Base-by-base conservation (phyloP, 2,113 vertebrate species). In the Vimba vimba region DNA sequence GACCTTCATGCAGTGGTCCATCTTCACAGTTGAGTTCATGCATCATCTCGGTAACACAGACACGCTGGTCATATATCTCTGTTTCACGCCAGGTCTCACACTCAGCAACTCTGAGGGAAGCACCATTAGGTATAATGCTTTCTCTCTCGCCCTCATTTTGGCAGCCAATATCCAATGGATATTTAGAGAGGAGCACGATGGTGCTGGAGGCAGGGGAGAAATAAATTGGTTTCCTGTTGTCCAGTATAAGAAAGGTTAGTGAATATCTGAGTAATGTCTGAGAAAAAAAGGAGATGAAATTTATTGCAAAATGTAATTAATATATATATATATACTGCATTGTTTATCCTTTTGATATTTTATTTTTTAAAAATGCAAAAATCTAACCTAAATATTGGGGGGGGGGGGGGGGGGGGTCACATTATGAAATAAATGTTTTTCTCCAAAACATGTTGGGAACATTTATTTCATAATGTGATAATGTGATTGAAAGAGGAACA, bases 61-160 rank as follows among this genome's bases (percentile, higher is more conserved):
- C 82, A 86, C 80, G 30, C 8, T 11, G 81, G 86, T 79, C 87
- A 83, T 93, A 90, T 89, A 92, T 92, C 90, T 91, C 85, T 79
- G 86, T 85, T 89, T 66, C 87, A 64, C 36, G 68, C 86, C 82
- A 71, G 78, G 89, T 86, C 89, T 91, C 89, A 76, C 87, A 87
- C 91, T 93, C 91, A 93, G 94, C 92, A 91, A 90, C 89, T 93
- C 91, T 90, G 88, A 91, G 92, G 83, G 77, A 91, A 84, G 91
- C 90, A 86, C 92, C 92, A 93, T 93, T 94, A 94, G 92, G 86
- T 91, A 86, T 90, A 91, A 93, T 93, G 90, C 91, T 85, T 82
- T 57, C 36, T 86, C 73, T 76, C 74, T 60, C 82, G 57, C 21
- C 81, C 30, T 77, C 33, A 13, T 73, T 80, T 71, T 80, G 52